Evolutionary conservation across 2,113 vertebrate genomes (phyloP), one percentile per base, ranked within the genome.

Genomic region (Xiphias gladius): DNA sequence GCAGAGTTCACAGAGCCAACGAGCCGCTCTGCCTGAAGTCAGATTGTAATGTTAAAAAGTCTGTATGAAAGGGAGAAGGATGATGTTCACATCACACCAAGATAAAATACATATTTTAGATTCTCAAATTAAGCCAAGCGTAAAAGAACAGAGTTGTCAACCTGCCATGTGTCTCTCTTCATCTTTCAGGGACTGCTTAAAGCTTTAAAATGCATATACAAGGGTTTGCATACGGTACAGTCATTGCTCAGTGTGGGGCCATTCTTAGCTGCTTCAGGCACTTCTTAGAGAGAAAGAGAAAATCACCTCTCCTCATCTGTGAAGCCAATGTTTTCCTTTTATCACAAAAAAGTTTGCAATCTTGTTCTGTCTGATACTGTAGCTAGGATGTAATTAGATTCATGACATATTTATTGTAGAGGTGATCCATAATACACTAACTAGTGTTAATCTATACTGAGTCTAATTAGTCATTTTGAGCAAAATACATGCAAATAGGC

Each of bases 1-100:
- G 78, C 82, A 76, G 68, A 83, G 83, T 83, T 90, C 88, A 83
- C 58, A 11, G n/a, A 73, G 54, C 46, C 10, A 30, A 58, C 20
- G 3, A 41, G 13, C 58, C 0, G 2, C 77, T 73, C 74, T 50
- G 62, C 77, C 73, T 55, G 2, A 59, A 80, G 73, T 65, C 77
- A 52, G 37, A 63, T 19, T 43, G 48, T 30, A 59, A 83, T 58
- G 74, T 71, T 52, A 57, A 71, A 82, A 82, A 72, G 66, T 78
- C 73, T 78, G 73, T 55, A 67, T 52, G 46, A 73, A 73, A 59
- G 70, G 41, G 19, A 70, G 71, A 28, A 10, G 69, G 63, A 62
- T 43, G 64, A 81, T 86, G 79, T 80, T 83, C 82, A 70, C 68
- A 77, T 69, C 32, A 5, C 43, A 9, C 20, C 32, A 5, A 61